Percentiles rank a stretch among this genome's conserved stretches.
Conservation (phyloP, 2,113 vertebrate genomes). For the Vombatus ursinus region DNA sequence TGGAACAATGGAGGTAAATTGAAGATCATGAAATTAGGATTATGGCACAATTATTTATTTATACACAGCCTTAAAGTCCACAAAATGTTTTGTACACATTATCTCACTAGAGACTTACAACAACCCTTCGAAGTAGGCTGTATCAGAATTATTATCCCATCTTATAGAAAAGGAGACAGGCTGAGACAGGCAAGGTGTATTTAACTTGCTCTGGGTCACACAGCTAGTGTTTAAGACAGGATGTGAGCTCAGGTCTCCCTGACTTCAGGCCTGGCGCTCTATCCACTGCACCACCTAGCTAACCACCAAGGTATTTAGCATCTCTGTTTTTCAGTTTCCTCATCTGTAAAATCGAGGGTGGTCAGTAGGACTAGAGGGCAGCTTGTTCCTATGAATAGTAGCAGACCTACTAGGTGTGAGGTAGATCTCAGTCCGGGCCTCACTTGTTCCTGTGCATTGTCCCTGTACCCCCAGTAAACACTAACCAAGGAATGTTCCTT, state of each 20-base stretch:
- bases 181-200: background rate
- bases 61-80: background rate
- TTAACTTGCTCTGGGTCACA: too few relatives aligned
- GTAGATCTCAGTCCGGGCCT: background rate
- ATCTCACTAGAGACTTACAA: background rate
- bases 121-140: background rate
- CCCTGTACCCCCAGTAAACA: conserved; percentile 51
- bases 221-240: too few relatives aligned
- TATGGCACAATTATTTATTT: background rate
- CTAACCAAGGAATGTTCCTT: background rate
- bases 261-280: too few relatives aligned
- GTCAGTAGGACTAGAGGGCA: background rate
- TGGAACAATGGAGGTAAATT: background rate
- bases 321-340: background rate
- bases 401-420: background rate
- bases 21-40: background rate
- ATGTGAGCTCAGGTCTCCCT: too few relatives aligned
- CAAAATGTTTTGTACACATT: background rate
- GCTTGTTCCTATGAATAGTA: background rate
- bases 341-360: background rate
- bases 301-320: background rate
- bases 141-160: background rate
- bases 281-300: too few relatives aligned
- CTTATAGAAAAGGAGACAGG: background rate
- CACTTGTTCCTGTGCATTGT: background rate